These are phyloP conservation scores for Drosophila athabasca DNA, from an alignment of 1,140 invertebrate species.

Conservation along the genomic window DNA sequence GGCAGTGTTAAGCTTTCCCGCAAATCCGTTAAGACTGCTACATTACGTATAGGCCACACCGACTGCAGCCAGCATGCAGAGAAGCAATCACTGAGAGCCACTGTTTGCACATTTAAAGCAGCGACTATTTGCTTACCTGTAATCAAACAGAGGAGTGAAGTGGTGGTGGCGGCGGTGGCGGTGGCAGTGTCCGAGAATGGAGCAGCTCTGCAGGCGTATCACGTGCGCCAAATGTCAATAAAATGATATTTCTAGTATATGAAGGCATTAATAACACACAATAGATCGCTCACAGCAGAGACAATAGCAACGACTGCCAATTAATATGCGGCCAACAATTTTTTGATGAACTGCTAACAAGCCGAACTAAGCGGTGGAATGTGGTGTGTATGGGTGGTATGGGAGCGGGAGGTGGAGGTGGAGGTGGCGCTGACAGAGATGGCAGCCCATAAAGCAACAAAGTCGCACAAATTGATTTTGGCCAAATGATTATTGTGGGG, in stretches of 20 bases:
- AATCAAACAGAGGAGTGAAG: conserved; percentile 26
- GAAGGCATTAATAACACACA: conserved; percentile 64
- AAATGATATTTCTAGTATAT: conserved; percentile 55
- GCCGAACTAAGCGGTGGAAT: conserved; percentile 27
- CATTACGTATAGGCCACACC: conserved; percentile 38
- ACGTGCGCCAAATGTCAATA: conserved; percentile 75
- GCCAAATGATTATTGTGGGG: conserved; percentile 59
- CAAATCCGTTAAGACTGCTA: conserved; percentile 19
- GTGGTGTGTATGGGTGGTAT: not conserved
- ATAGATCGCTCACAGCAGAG: conserved; percentile 55
- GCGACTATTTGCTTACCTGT: conserved; percentile 33
- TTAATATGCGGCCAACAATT: conserved; percentile 77
- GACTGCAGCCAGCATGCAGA: conserved; percentile 23
- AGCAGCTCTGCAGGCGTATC: conserved; percentile 53
- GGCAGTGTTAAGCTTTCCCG: not conserved
- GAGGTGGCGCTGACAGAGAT: conserved; percentile 1
- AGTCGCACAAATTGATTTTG: conserved; percentile 77
- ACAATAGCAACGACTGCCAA: conserved; percentile 45
- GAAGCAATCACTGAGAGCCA: not conserved
- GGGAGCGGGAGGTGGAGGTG: not conserved
- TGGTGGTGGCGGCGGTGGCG: not conserved
- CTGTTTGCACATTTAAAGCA: conserved; percentile 44
- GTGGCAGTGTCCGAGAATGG: no score
- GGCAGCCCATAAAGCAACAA: conserved; percentile 61
- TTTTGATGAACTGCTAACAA: conserved; percentile 75